Percentiles rank a stretch among this genome's conserved stretches.
Evolutionary conservation across 2,797 vertebrate genomes (phyloP).

Genomic region (Tangara arthus): DNA sequence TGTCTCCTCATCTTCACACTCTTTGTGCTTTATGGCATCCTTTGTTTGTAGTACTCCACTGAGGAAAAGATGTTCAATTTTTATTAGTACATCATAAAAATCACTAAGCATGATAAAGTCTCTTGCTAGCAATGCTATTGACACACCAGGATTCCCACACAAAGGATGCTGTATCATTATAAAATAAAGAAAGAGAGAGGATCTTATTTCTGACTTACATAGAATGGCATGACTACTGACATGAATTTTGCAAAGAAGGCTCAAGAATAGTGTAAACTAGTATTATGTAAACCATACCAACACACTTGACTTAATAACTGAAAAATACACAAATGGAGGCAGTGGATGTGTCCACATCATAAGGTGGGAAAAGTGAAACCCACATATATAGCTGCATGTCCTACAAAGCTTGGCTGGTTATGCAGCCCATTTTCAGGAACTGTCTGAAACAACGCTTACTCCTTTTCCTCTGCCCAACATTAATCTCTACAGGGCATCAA

Average conservation of each 20-base stretch:
- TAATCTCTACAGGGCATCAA: not conserved
- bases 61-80: constrained; percentile 47
- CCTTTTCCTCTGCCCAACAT: not conserved
- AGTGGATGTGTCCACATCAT: not conserved
- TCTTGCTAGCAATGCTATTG: not conserved
- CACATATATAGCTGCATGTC: not conserved
- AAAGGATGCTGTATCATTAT: not conserved
- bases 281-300: not conserved
- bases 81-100: constrained; percentile 30
- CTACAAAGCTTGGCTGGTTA: not conserved
- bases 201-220: not conserved
- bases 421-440: not conserved
- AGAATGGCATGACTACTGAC: not conserved
- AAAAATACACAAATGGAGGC: not conserved
- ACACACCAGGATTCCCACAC: not conserved
- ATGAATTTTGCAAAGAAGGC: not conserved
- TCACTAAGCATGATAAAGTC: not conserved
- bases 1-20: constrained; percentile 67
- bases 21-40: constrained; percentile 68
- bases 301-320: not conserved
- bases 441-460: not conserved
- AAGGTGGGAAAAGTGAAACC: not conserved
- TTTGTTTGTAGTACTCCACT: constrained; percentile 77
- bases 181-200: not conserved
- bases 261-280: not conserved